Evolutionary conservation across 2,113 vertebrate species (phyloP).

Genomic region (Varanus salvator): DNA sequence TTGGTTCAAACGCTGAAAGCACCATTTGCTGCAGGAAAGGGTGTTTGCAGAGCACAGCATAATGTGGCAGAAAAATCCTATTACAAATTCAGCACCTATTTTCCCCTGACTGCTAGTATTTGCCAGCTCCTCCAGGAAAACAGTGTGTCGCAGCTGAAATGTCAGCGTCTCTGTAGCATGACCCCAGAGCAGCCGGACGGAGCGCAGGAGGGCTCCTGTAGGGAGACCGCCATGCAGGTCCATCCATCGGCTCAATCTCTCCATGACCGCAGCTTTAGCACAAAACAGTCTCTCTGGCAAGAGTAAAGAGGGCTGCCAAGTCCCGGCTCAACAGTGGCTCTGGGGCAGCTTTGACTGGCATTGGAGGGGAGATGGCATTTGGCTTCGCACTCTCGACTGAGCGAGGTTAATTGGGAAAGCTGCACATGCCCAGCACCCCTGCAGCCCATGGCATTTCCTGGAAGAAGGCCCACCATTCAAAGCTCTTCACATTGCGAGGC

Average conservation of each 20-base stretch:
- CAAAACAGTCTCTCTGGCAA: background rate
- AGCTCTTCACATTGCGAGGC: background rate
- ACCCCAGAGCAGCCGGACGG: background rate
- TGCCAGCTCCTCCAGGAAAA: slow-evolving; percentile 14
- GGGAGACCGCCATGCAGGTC: background rate
- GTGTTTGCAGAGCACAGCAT: slow-evolving; percentile 20
- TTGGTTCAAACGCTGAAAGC: background rate
- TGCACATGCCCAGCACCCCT: background rate
- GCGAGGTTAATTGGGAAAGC: background rate
- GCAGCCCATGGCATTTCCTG: too few species aligned
- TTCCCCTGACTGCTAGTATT: background rate
- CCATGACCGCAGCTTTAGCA: background rate
- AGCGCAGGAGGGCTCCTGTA: background rate
- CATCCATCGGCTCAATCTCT: background rate
- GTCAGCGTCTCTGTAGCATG: background rate
- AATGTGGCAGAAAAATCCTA: slow-evolving; percentile 37
- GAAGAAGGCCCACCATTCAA: background rate
- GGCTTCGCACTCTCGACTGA: background rate
- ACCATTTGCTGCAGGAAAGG: slow-evolving; percentile 27
- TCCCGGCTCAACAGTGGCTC: background rate
- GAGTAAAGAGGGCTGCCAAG: background rate
- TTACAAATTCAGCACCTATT: slow-evolving; percentile 1
- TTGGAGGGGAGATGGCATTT: background rate
- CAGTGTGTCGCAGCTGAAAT: slow-evolving; percentile 22
- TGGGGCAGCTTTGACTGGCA: background rate